Evolutionary conservation across 2,797 vertebrate species (phyloP).

Genomic region (Leuciscus waleckii): DNA sequence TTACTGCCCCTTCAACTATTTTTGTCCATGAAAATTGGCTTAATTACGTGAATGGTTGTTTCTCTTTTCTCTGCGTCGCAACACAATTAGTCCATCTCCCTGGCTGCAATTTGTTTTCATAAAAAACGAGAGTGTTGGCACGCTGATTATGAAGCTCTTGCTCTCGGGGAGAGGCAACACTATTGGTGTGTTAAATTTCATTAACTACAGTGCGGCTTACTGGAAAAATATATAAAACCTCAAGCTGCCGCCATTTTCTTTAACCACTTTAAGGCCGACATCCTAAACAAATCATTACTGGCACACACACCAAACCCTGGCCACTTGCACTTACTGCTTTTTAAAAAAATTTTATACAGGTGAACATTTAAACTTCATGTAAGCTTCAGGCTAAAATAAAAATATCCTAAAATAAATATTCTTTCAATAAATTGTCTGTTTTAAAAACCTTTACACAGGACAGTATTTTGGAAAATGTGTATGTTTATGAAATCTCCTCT

Average conservation of each 20-base stretch:
- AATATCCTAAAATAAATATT: background rate
- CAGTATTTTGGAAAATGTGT: background rate
- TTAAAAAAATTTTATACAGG: too few relatives aligned
- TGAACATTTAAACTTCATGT: background rate
- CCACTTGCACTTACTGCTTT: background rate
- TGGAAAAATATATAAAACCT: constrained; percentile 90
- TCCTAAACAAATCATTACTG: constrained; percentile 89
- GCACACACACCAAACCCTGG: constrained; percentile 61
- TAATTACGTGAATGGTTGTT: constrained; percentile 85
- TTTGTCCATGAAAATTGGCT: constrained; percentile 92
- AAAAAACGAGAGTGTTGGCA: constrained; percentile 91
- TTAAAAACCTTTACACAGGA: background rate
- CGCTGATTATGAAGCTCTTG: constrained; percentile 83
- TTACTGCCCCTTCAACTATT: constrained; percentile 86
- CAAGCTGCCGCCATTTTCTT: constrained; percentile 72
- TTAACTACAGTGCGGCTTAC: constrained; percentile 91
- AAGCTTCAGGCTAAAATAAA: background rate
- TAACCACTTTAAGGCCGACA: constrained; percentile 84
- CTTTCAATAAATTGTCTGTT: background rate
- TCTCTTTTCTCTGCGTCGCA: constrained; percentile 83
- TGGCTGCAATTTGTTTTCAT: constrained; percentile 95
- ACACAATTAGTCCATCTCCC: constrained; percentile 92
- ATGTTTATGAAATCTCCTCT: background rate
- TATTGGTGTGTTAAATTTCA: constrained; percentile 96
- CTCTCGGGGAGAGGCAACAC: constrained; percentile 84